Conservation (phyloP, 2,888 invertebrate species). For the Stegophylla sp. region DNA sequence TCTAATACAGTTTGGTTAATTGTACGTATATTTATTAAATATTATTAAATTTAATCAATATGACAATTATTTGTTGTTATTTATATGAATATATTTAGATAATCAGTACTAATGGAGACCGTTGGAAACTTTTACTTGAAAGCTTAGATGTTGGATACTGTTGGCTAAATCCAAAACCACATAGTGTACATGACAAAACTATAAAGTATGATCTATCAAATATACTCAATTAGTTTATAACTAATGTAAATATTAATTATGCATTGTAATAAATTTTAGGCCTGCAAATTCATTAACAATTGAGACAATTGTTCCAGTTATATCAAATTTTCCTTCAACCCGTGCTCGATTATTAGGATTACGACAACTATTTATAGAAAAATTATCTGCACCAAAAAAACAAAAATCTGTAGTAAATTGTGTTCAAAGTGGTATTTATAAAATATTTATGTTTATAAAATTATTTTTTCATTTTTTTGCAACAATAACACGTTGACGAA, state of each 20-base stretch:
- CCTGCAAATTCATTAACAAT: conserved; percentile 42
- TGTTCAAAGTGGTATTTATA: conserved; percentile 50
- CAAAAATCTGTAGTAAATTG: conserved; percentile 51
- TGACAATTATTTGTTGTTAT: background rate
- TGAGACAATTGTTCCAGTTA: conserved; percentile 49
- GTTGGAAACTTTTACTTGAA: conserved; percentile 52
- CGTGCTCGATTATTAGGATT: conserved; percentile 45
- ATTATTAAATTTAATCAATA: background rate
- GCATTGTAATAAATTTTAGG: conserved; percentile 13
- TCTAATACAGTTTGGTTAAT: conserved; percentile 54
- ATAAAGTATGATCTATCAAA: conserved; percentile 28
- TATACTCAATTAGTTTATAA: background rate
- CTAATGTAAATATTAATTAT: background rate
- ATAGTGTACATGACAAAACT: conserved; percentile 30
- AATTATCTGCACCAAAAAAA: conserved; percentile 57
- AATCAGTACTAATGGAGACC: conserved; percentile 50
- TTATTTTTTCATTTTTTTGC: too few species aligned
- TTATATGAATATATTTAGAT: conserved; percentile 18
- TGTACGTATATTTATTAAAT: conserved; percentile 33
- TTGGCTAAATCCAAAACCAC: conserved; percentile 55
- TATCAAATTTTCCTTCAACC: conserved; percentile 57
- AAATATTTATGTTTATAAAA: too few species aligned
- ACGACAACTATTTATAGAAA: conserved; percentile 48
- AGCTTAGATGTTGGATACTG: conserved; percentile 51
- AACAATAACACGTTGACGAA: too few species aligned